These are phyloP conservation scores for Aleiodes alternator DNA, from an alignment of 2,888 invertebrate species.

Conservation along the genomic window DNA sequence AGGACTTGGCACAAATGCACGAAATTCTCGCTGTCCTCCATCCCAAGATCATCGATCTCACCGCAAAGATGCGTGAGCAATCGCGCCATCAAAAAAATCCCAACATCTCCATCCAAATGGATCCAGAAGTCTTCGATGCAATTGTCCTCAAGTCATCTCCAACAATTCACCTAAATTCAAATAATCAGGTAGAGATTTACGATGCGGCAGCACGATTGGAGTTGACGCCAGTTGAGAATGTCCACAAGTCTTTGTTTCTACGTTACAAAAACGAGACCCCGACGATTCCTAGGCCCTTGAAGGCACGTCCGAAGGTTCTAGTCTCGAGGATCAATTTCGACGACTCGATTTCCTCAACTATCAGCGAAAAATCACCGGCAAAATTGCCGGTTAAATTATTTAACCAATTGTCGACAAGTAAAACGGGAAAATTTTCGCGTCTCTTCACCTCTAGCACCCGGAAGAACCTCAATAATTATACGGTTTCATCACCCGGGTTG, in stretches of 20 bases:
- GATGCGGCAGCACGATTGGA: slow-evolving; percentile 61
- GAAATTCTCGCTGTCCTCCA: slow-evolving; percentile 57
- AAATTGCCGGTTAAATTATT: background rate
- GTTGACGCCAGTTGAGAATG: slow-evolving; percentile 68
- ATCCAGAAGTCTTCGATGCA: slow-evolving; percentile 55
- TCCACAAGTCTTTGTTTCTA: slow-evolving; percentile 61
- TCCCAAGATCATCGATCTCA: slow-evolving; percentile 40
- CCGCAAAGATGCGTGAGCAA: background rate
- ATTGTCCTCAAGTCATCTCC: slow-evolving; percentile 67
- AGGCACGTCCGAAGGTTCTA: slow-evolving; percentile 56
- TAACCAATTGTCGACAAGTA: slow-evolving; percentile 39
- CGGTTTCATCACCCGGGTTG: slow-evolving; percentile 58
- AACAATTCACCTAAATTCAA: slow-evolving; percentile 61
- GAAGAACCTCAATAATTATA: slow-evolving; percentile 38
- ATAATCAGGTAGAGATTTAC: slow-evolving; percentile 51
- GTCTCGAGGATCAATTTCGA: slow-evolving; percentile 57
- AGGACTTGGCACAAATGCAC: slow-evolving; percentile 59
- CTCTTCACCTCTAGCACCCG: slow-evolving; percentile 60
- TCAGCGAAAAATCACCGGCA: slow-evolving; percentile 41
- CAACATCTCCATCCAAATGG: slow-evolving; percentile 2
- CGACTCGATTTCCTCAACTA: slow-evolving; percentile 49
- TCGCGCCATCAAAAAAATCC: slow-evolving; percentile 12
- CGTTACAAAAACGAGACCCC: slow-evolving; percentile 58
- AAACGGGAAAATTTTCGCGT: slow-evolving; percentile 64
- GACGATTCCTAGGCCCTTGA: slow-evolving; percentile 45